Evolutionary conservation across 2,797 vertebrate species (phyloP), one percentile per base, ranked within the genome.

Genomic region (Atherinosoma microstoma): DNA sequence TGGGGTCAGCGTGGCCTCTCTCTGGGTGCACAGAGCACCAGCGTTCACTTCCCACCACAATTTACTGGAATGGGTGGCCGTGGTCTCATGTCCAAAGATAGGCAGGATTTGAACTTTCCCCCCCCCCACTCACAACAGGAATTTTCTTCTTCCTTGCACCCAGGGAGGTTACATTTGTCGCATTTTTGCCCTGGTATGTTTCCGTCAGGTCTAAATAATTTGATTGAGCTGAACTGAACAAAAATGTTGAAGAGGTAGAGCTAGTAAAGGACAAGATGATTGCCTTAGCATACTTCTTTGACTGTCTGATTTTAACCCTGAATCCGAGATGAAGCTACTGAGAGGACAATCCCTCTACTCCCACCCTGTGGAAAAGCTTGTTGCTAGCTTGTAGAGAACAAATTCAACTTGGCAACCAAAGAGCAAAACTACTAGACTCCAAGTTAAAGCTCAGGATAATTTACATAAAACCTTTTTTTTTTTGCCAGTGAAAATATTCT

Each of bases 1-100:
- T 90, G 88, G 90, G 91, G 91, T 93, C 91, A 91, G 82, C 63
- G 66, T 79, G 85, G 88, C 83, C 85, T 84, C 91, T 89, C 83
- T 85, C 79, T 68, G 80, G 85, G 83, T 54, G 84, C 85, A 82
- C 75, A 10, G 24, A 87, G 85, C 84, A 69, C 83, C 78, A 57
- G 34, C 36, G 51, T 61, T 87, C 81, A 73, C 83, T 89, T 87
- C 82, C 78, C 83, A 79, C 30, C 72, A 59, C 83, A 80, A 70
- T 86, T 90, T 86, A 80, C 67, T 75, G 76, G 80, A 84, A 82
- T 56, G 78, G 76, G 70, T 61, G 82, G 80, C 75, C 63, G 60
- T n/a, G 75, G 51, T 51, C 67, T 73, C 62, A 58, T 68, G 63
- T 80, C 79, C 75, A 78, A 80, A 86, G 67, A 86, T 18, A 79